Conservation (phyloP, 37 sponge, comb jelly and placozoan genomes). For the Trichoplax adhaerens region DNA sequence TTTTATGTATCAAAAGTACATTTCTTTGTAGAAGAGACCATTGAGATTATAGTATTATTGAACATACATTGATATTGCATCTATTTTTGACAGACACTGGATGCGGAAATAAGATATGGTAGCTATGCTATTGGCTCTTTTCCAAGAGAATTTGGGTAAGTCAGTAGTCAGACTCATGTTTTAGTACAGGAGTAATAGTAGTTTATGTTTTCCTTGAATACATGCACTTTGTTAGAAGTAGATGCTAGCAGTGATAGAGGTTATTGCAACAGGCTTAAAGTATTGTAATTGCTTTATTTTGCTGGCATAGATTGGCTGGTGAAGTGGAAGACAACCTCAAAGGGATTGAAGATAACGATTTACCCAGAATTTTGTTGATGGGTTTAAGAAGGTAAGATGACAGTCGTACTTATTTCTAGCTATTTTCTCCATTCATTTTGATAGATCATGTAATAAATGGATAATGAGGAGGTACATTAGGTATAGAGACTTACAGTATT, state of each 20-base stretch:
- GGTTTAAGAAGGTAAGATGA: slow-evolving; percentile 51
- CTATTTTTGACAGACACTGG: too few relatives aligned
- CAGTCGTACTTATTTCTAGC: not conserved
- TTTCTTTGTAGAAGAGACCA: too few relatives aligned
- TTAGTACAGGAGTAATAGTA: not conserved
- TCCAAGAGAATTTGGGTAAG: slow-evolving; percentile 66
- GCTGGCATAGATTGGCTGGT: slow-evolving; percentile 42
- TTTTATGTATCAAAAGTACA: too few relatives aligned
- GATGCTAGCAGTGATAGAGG: not conserved
- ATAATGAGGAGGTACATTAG: not conserved
- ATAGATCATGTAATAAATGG: not conserved
- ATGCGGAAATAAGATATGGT: too few relatives aligned
- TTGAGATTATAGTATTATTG: too few relatives aligned
- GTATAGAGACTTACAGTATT: not conserved
- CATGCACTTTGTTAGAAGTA: not conserved
- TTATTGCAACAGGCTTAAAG: not conserved
- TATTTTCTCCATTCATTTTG: not conserved
- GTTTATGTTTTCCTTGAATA: not conserved
- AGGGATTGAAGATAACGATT: slow-evolving; percentile 26
- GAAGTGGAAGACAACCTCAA: slow-evolving; percentile 31
- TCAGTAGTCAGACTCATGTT: not conserved
- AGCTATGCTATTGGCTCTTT: slow-evolving; percentile 42
- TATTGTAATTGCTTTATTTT: not conserved
- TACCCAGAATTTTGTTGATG: slow-evolving; percentile 76
- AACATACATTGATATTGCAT: too few relatives aligned